Evolutionary conservation across 1,140 invertebrate species (phyloP).

Genomic region (Arion vulgaris): DNA sequence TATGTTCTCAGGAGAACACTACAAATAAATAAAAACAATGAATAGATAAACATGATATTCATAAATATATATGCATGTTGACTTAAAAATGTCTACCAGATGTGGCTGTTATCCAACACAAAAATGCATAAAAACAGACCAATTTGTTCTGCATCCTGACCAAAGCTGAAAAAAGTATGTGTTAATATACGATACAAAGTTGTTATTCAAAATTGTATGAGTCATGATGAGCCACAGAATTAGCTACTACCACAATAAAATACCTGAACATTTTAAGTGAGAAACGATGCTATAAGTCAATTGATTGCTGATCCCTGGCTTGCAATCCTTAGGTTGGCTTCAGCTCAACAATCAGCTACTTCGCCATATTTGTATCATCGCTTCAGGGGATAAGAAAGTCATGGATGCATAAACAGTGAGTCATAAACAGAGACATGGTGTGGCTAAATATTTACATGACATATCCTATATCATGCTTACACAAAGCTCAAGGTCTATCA

Average conservation of each 20-base stretch:
- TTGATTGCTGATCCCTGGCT: slow-evolving; percentile 39
- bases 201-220: neutral
- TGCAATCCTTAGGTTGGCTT: slow-evolving; percentile 37
- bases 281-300: slow-evolving; percentile 40
- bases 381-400: slow-evolving; percentile 42
- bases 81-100: too few species aligned
- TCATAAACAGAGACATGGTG: slow-evolving; percentile 7
- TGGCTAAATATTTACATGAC: neutral
- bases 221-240: slow-evolving; percentile 26
- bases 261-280: slow-evolving; percentile 42
- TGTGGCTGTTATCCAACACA: too few species aligned
- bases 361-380: slow-evolving; percentile 39
- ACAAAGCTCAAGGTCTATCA: too few species aligned
- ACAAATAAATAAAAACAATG: too few species aligned
- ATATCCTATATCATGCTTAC: too few species aligned
- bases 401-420: slow-evolving; percentile 34
- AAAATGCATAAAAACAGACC: too few species aligned
- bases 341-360: too few species aligned
- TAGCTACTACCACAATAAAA: slow-evolving; percentile 41
- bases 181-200: too few species aligned
- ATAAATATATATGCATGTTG: too few species aligned
- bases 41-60: too few species aligned
- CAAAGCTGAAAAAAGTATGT: neutral
- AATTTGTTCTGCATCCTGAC: too few species aligned
- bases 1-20: too few species aligned